Base-by-base conservation (phyloP, 1,140 invertebrate genomes). In the roundworm (Caenorhabditis elegans) region DNA sequence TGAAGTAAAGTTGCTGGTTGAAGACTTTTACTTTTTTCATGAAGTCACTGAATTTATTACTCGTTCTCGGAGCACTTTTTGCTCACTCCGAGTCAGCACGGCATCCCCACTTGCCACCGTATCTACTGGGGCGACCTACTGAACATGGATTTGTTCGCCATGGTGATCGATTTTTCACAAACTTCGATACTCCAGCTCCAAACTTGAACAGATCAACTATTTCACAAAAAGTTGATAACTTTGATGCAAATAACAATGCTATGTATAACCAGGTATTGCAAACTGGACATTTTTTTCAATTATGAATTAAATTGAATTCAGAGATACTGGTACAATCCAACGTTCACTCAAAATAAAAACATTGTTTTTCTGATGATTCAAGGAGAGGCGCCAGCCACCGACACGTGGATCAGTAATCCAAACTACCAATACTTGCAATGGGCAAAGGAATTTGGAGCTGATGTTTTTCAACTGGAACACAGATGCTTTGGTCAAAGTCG, bases 401-500 rank as follows among this genome's bases (percentile, higher is more conserved):
- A 78, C 24, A 31, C 13, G 11, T 83, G 82, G 82, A 70, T 70
- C 48, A 47, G 17, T 3, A 70, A 83, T 48, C 28, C 36, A 15
- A 47, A 65, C 13, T 83, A 79, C 28, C 79, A 79, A 22, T 83
- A 79, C 34, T 36, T 83, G n/a, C 49, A 75, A 39, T 47, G 82
- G 92, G 95, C 94, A 0, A 92, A 93, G 86, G 90, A 93, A 82
- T 93, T 93, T 89, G 93, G 93, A 60, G 95, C 96, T 0, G 90
- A 96, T 3, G 94, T 94, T 83, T 94, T 97, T 48, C 93, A 94
- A 90, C 85, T 97, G 28, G 96, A 97, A 89, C 96, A 98, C 91
- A 92, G 96, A 77, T 97, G 92, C 90, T 98, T 97, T 92, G 96
- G 96, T 79, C 93, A 95, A 90, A 96, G 95, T 90, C 94, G 93